Evolutionary conservation across 2,113 vertebrate species (phyloP).

Genomic region (Podilymbus podiceps): DNA sequence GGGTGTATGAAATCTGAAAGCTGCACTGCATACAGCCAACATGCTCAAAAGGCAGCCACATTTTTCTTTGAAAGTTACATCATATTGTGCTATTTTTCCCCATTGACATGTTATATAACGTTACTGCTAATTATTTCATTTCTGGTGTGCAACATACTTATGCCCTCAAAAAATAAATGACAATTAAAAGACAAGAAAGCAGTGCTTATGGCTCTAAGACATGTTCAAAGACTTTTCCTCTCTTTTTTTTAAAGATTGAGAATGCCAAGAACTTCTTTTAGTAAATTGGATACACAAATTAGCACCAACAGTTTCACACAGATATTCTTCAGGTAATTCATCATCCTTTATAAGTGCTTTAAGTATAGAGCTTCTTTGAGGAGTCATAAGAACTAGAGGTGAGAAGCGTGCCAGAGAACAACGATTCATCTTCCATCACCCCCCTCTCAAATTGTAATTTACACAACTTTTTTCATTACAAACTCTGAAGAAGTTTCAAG

Average conservation of each 20-base stretch:
- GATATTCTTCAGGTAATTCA: not conserved
- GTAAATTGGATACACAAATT: not conserved
- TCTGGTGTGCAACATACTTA: not conserved
- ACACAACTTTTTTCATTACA: not conserved
- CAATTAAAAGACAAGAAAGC: not conserved
- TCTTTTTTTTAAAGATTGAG: not conserved
- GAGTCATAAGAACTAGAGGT: not conserved
- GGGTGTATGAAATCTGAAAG: not conserved
- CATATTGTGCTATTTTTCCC: not conserved
- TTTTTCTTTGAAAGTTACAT: not conserved
- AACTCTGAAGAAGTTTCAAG: not conserved
- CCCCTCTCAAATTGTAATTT: not conserved
- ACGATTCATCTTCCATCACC: not conserved
- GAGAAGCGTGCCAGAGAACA: not conserved
- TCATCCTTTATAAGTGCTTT: not conserved
- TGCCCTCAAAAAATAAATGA: not conserved
- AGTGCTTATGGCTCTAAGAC: not conserved
- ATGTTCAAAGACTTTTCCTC: not conserved
- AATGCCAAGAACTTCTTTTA: not conserved
- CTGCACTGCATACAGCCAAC: not conserved
- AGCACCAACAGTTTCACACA: not conserved
- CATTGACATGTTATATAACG: not conserved
- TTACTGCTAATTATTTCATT: not conserved
- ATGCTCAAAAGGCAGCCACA: not conserved
- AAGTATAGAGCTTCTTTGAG: not conserved